Conservation (phyloP, 2,797 vertebrate species). For the Sebastes matsubarae region DNA sequence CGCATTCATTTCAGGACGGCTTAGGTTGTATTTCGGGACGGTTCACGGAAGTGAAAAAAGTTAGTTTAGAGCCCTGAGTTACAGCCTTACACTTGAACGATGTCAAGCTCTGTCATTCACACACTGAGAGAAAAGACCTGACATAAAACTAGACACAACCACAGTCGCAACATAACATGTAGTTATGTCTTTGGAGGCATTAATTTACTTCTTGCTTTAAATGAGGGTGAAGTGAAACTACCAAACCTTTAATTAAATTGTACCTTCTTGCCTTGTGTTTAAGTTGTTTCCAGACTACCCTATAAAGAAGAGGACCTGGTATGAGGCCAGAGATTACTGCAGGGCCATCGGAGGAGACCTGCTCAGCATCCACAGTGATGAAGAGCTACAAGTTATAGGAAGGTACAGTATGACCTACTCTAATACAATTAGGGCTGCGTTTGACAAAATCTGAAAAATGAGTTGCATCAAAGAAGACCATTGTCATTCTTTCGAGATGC, state of each 20-base stretch:
- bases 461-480: neutral
- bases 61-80: neutral
- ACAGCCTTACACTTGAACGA: neutral
- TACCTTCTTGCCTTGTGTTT: neutral
- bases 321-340: slow-evolving; percentile 86
- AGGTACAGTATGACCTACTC: neutral
- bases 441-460: neutral
- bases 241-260: neutral
- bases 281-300: slow-evolving; percentile 16
- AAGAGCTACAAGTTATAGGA: slow-evolving; percentile 25
- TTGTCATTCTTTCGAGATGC: neutral
- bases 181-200: neutral
- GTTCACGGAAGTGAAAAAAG: no score
- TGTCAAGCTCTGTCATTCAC: neutral
- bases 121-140: neutral
- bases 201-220: no score
- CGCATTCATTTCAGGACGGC: no score
- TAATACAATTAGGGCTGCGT: neutral
- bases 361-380: slow-evolving; percentile 79
- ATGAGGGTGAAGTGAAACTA: neutral
- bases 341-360: slow-evolving; percentile 86
- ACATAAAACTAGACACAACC: neutral
- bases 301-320: slow-evolving; percentile 81
- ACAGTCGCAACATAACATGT: neutral
- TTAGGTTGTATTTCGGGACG: no score